Evolutionary conservation across 2,113 vertebrate genomes (phyloP).

Genomic region (Epinephelus lanceolatus): DNA sequence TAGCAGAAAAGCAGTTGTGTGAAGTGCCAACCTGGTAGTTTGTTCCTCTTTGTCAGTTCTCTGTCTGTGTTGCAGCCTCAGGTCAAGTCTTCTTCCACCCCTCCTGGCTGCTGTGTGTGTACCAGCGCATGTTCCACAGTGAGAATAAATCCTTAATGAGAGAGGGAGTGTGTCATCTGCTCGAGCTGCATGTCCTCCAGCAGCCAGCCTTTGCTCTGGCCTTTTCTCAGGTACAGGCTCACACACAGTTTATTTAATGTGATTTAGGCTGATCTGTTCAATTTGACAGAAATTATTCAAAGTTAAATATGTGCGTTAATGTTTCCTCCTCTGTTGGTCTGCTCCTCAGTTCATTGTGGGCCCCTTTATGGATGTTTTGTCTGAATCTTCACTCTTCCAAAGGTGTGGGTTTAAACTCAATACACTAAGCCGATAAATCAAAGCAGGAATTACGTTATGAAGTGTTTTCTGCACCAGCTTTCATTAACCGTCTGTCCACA

Average conservation of each 20-base stretch:
- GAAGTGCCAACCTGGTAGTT: background rate
- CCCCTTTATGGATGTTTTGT: conserved; percentile 92
- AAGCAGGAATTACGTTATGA: background rate
- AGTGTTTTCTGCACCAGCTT: background rate
- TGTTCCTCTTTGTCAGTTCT: background rate
- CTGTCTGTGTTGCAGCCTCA: conserved; percentile 50
- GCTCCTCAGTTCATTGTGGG: conserved; percentile 89
- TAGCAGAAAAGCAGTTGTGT: background rate
- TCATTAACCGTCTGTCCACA: conserved; percentile 28
- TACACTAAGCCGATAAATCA: background rate
- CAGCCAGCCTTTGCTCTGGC: conserved; percentile 82
- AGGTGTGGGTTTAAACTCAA: conserved; percentile 83
- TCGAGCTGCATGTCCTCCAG: conserved; percentile 87
- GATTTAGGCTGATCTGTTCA: background rate
- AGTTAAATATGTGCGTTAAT: background rate
- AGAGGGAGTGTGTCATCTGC: conserved; percentile 91
- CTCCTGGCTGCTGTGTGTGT: conserved; percentile 93
- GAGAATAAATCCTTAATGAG: conserved; percentile 93
- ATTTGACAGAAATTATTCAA: background rate
- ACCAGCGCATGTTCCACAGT: conserved; percentile 96
- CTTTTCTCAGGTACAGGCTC: conserved; percentile 87
- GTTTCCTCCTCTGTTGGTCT: conserved; percentile 19
- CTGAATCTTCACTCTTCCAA: conserved; percentile 91
- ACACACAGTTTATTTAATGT: background rate
- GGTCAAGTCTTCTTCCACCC: conserved; percentile 88